A percentile compares a stretch with the other conserved stretches of the same genome.
Conservation (phyloP, 2,888 invertebrate genomes). For the Netelia inedita region DNA sequence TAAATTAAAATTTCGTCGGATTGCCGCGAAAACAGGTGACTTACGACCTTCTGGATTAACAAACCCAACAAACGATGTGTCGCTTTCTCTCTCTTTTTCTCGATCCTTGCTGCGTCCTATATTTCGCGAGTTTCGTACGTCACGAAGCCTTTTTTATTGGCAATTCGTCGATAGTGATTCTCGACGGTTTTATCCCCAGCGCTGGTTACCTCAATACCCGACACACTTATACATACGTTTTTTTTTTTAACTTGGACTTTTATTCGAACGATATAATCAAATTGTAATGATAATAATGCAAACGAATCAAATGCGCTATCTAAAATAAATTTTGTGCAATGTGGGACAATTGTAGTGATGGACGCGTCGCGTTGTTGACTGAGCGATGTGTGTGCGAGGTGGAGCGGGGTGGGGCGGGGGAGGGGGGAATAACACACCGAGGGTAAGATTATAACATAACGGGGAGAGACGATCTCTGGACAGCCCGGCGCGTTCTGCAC, state of each 20-base stretch:
- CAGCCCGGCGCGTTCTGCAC: constrained; percentile 56
- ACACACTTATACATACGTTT: background rate
- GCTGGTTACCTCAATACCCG: constrained; percentile 35
- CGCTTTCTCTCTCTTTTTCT: constrained; percentile 43
- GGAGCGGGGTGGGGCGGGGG: constrained; percentile 7
- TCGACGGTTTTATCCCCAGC: constrained; percentile 75
- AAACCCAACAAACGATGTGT: constrained; percentile 72
- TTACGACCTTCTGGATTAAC: constrained; percentile 78
- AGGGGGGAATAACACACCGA: constrained; percentile 24
- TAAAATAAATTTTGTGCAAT: too few relatives aligned
- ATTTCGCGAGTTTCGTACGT: constrained; percentile 10
- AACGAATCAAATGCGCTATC: too few relatives aligned
- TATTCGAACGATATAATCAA: too few relatives aligned
- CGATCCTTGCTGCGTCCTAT: background rate
- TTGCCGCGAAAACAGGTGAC: constrained; percentile 81
- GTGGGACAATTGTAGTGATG: too few relatives aligned
- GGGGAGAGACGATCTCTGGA: constrained; percentile 49
- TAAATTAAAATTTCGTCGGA: constrained; percentile 81
- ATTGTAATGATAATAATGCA: too few relatives aligned
- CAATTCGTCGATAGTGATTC: constrained; percentile 77
- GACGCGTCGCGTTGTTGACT: background rate
- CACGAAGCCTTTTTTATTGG: constrained; percentile 74
- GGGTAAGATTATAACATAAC: constrained; percentile 55
- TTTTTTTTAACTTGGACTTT: constrained; percentile 20
- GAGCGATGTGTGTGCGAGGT: background rate